Conservation (phyloP, 2,888 invertebrate species). For the Scrobipalpa costella region DNA sequence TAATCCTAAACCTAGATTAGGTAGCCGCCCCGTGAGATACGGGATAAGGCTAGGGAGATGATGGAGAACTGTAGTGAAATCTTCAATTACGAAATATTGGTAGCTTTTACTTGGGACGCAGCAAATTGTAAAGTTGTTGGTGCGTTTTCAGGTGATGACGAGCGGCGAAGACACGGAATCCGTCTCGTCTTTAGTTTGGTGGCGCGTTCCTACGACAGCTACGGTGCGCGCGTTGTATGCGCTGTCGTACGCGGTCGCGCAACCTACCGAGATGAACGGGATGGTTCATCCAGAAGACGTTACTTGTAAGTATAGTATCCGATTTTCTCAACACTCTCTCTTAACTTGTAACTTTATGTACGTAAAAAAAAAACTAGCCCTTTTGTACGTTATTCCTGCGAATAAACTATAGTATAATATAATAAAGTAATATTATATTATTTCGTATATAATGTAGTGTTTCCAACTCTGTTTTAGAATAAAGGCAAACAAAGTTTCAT, state of each 20-base stretch:
- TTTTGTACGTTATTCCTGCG: too few species aligned
- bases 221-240: constrained; percentile 71
- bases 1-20: too few species aligned
- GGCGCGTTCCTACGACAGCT: constrained; percentile 70
- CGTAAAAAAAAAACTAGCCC: too few species aligned
- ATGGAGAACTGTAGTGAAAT: too few species aligned
- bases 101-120: not conserved
- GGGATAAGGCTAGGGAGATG: too few species aligned
- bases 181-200: constrained; percentile 68
- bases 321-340: not conserved
- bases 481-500: too few species aligned
- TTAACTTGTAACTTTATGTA: not conserved
- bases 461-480: too few species aligned
- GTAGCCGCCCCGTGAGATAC: too few species aligned
- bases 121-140: not conserved
- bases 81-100: too few species aligned
- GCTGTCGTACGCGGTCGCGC: constrained; percentile 67
- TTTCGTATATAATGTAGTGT: too few species aligned
- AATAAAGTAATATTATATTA: too few species aligned
- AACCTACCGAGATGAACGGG: constrained; percentile 53
- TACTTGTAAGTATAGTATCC: constrained; percentile 63
- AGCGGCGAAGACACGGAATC: constrained; percentile 66
- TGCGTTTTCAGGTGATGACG: constrained; percentile 56
- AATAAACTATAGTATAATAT: too few species aligned
- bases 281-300: constrained; percentile 85